Conservation (phyloP, 2,888 invertebrate species). For the Colletes collaris region DNA sequence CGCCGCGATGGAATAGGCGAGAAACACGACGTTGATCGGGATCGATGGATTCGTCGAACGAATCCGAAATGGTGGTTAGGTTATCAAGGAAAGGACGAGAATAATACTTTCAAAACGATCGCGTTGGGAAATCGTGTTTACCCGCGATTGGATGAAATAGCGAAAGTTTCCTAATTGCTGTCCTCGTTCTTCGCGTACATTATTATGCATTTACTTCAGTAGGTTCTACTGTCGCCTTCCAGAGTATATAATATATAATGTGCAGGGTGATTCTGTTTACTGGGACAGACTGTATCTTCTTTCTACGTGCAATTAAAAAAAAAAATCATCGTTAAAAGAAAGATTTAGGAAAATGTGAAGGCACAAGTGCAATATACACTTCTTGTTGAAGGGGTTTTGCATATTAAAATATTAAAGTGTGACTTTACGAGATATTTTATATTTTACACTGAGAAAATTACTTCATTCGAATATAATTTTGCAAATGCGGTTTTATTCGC, state of each 20-base stretch:
- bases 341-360: too few relatives aligned
- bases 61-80: slow-evolving; percentile 10
- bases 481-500: too few relatives aligned
- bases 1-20: too few relatives aligned
- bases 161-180: slow-evolving; percentile 56
- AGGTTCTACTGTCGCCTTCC: slow-evolving; percentile 80
- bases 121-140: slow-evolving; percentile 10
- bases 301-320: too few relatives aligned
- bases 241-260: slow-evolving; percentile 65
- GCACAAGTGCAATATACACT: too few relatives aligned
- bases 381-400: too few relatives aligned
- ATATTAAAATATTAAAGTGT: too few relatives aligned
- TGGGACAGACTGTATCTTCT: too few relatives aligned
- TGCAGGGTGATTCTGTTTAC: background rate
- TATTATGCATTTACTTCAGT: slow-evolving; percentile 80
- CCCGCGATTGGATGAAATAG: slow-evolving; percentile 24
- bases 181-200: slow-evolving; percentile 73
- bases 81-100: background rate
- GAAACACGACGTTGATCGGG: background rate
- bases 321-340: too few relatives aligned
- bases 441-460: too few relatives aligned
- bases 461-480: too few relatives aligned
- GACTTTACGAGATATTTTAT: too few relatives aligned
- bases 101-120: slow-evolving; percentile 6
- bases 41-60: slow-evolving; percentile 34